A percentile compares a stretch with the other conserved stretches of the same genome.
These are phyloP conservation scores for Bombus impatiens DNA, from an alignment of 1,140 invertebrate genomes.

Conservation along the genomic window DNA sequence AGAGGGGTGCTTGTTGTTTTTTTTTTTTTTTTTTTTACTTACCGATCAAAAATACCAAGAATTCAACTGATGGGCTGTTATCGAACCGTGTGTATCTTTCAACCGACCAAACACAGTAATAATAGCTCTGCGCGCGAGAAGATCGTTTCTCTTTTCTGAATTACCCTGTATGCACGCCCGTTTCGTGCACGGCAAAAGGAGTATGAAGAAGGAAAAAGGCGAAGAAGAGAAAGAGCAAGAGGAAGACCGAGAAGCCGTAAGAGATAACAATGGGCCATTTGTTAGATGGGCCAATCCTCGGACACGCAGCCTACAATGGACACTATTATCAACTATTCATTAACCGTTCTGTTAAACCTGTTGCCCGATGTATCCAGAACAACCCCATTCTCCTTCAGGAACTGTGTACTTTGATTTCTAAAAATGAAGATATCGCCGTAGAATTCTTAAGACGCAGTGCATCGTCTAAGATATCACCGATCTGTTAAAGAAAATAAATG, in stretches of 20 bases:
- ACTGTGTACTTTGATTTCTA: constrained; percentile 20
- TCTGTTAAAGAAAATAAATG: background rate
- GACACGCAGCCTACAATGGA: constrained; percentile 70
- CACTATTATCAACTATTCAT: constrained; percentile 77
- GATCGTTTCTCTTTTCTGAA: constrained; percentile 54
- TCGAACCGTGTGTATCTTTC: constrained; percentile 17
- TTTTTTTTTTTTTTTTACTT: background rate
- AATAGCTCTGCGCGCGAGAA: constrained; percentile 21
- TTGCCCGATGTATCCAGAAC: constrained; percentile 45
- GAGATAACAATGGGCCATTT: constrained; percentile 77
- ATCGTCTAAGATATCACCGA: background rate
- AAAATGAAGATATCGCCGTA: constrained; percentile 59
- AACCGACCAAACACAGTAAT: constrained; percentile 40
- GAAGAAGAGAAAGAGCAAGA: constrained; percentile 44
- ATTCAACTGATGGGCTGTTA: background rate
- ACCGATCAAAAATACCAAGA: background rate
- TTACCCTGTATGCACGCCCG: constrained; percentile 40
- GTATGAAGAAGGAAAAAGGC: constrained; percentile 18
- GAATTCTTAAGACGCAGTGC: background rate
- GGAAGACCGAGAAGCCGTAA: constrained; percentile 45
- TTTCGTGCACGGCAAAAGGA: constrained; percentile 31
- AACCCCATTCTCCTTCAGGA: constrained; percentile 13
- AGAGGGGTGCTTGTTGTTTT: background rate
- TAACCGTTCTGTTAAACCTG: constrained; percentile 64
- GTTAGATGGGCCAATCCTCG: constrained; percentile 70